Percentiles rank a stretch among this genome's conserved stretches.
These are phyloP conservation scores for Eolophus roseicapilla DNA, from an alignment of 2,113 vertebrate species.

Conservation along the genomic window DNA sequence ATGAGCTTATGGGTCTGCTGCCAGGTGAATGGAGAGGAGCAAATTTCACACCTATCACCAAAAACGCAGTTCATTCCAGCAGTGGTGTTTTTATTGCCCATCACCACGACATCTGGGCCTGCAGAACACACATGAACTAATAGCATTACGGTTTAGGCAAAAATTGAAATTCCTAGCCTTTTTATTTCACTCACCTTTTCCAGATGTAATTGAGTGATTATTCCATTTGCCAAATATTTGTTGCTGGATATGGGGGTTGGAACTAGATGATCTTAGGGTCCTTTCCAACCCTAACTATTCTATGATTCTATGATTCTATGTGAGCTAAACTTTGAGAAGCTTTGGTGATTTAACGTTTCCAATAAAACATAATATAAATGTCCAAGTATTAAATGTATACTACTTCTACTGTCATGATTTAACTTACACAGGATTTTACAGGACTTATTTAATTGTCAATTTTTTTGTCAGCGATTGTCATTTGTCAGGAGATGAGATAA, in stretches of 20 bases:
- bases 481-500: background rate
- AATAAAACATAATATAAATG: background rate
- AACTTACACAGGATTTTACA: background rate
- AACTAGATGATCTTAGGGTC: no score
- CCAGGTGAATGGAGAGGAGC: background rate
- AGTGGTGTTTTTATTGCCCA: background rate
- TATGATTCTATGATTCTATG: no score
- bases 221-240: background rate
- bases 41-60: background rate
- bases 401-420: background rate
- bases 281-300: no score
- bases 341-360: background rate
- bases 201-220: background rate
- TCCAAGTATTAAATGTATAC: background rate
- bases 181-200: background rate
- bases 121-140: background rate
- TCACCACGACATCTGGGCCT: background rate
- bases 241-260: background rate
- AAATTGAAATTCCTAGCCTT: background rate
- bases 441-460: background rate
- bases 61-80: background rate
- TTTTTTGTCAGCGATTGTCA: background rate
- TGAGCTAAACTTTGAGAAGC: background rate
- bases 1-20: background rate
- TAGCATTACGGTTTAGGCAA: background rate